These are phyloP conservation scores for Bradypodion ventrale DNA, from an alignment of 2,797 vertebrate species.

Conservation along the genomic window DNA sequence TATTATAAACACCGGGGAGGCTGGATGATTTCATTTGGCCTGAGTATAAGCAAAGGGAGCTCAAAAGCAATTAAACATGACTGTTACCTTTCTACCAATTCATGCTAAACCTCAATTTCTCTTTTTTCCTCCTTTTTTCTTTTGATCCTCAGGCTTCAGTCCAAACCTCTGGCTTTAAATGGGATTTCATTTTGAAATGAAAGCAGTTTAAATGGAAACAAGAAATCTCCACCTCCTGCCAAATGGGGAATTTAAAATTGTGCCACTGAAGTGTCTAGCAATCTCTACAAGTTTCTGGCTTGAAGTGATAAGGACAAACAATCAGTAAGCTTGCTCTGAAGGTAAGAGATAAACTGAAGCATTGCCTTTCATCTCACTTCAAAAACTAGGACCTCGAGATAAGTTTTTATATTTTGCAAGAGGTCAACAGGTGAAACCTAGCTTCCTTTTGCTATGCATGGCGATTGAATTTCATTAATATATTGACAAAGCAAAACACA, in stretches of 20 bases:
- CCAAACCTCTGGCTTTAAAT: constrained; percentile 58
- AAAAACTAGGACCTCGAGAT: background rate
- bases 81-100: constrained; percentile 52
- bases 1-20: constrained; percentile 24
- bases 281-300: constrained; percentile 58
- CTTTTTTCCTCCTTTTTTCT: constrained; percentile 27
- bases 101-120: constrained; percentile 52
- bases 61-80: constrained; percentile 49
- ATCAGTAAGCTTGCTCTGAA: constrained; percentile 42
- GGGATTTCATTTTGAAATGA: constrained; percentile 63
- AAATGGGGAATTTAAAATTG: constrained; percentile 49
- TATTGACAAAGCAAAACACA: background rate
- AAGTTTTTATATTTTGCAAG: constrained; percentile 20
- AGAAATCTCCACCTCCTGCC: constrained; percentile 38
- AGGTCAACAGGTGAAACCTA: background rate
- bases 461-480: constrained; percentile 25
- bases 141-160: constrained; percentile 66
- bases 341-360: constrained; percentile 52
- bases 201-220: constrained; percentile 60
- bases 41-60: background rate
- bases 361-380: constrained; percentile 37
- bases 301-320: constrained; percentile 64
- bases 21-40: constrained; percentile 21
- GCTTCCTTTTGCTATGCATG: background rate
- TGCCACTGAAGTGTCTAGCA: constrained; percentile 38